phyloP scores from a whole-genome alignment of 2,888 invertebrate genomes.

The Tricholauxania praeusta region DNA sequence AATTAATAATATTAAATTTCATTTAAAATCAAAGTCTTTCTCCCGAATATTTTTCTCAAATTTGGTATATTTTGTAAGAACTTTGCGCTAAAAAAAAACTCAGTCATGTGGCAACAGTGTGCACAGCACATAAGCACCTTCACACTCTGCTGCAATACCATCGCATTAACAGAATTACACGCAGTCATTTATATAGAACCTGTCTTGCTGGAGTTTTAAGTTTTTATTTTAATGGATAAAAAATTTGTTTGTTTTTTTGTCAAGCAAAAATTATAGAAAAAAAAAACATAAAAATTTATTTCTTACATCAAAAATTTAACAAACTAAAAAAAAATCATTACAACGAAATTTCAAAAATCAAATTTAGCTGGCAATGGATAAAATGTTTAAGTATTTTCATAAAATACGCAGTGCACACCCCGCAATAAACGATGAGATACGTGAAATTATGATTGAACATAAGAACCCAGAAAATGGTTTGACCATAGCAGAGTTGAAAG shows the following conservation, averaged over 20 bases:
- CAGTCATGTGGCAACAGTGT: no score
- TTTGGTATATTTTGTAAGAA: no score
- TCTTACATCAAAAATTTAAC: background rate
- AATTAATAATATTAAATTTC: no score
- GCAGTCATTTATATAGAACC: no score
- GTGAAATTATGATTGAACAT: background rate
- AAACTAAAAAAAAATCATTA: background rate
- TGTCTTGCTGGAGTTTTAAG: no score
- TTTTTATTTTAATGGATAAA: background rate
- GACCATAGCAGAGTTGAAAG: constrained; percentile 11
- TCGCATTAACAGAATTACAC: no score
- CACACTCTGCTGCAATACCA: no score
- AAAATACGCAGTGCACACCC: constrained; percentile 7
- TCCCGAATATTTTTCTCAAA: no score
- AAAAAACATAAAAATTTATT: constrained; percentile 34
- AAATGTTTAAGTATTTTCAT: constrained; percentile 25
- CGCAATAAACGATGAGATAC: constrained; percentile 3
- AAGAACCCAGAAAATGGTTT: constrained; percentile 14
- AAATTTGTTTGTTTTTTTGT: constrained; percentile 3
- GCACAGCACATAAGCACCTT: no score
- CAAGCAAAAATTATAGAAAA: constrained; percentile 25
- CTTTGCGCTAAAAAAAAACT: no score
- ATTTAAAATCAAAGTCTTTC: no score
- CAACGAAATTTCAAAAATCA: background rate
- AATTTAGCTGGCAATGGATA: constrained; percentile 4